Evolutionary conservation across 2,888 invertebrate genomes (phyloP), one percentile per base, ranked within the genome.

Genomic region (Cosmopolites sordidus): DNA sequence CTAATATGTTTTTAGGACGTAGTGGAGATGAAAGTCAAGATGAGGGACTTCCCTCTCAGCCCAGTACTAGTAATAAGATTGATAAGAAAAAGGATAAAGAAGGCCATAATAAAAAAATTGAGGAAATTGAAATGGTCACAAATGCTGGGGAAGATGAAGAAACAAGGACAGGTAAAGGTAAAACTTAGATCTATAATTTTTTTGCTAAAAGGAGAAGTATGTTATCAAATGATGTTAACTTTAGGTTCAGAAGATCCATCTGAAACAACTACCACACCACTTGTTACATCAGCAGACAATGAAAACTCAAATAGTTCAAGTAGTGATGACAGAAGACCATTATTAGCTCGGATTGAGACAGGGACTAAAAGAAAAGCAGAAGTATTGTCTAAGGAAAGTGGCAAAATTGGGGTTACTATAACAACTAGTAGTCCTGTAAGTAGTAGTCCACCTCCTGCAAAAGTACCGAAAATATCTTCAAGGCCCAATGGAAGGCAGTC

Each of bases 321-420:
- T 62, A 83, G 83, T 56, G 82, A 82, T 56, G 81, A 82, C 60
- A 79, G 82, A 60, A 76, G 79, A 17, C 78, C 83, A 1, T 75
- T 81, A 46, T 62, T 78, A 33, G 73, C 75, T 9, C 73, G 81
- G 62, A 75, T 78, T 54, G 80, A 80, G 15, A 54, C 58, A 14
- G 67, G 66, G 2, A 62, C 65, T 40, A 92, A 92, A 71, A 81
- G 92, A 66, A 92, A 92, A 75, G 92, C 90, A 0, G 92, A 92
- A 68, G 91, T 92, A 3, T 78, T 91, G 40, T 86, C 86, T 37
- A 86, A 87, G 64, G 92, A 91, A 71, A 90, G 90, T 1, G 92
- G 92, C 3, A 92, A 92, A 75, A 92, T 92, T 63, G 92, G 92
- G 43, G 91, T 92, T 43, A 92, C 92, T 46, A 92, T 92, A 60